phyloP scores from a whole-genome alignment of 2,797 vertebrate genomes.

The Anomalospiza imberbis region DNA sequence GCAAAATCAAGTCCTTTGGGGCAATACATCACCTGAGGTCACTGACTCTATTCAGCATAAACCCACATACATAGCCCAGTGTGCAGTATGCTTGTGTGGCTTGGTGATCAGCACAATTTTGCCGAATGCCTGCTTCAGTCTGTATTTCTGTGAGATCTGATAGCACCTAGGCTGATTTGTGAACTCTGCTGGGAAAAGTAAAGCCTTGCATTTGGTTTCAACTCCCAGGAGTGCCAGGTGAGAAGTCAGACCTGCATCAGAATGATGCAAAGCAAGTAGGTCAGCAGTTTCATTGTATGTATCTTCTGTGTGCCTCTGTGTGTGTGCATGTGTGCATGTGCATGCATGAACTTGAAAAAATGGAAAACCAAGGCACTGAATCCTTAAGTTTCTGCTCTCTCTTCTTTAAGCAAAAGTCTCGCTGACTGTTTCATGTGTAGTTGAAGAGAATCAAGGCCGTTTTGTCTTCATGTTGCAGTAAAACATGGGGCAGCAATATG shows the following conservation, averaged over 20 bases:
- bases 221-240: neutral
- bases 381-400: neutral
- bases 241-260: slow-evolving; percentile 33
- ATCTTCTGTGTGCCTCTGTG: neutral
- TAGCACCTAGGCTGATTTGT: neutral
- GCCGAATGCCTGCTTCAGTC: neutral
- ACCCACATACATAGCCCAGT: neutral
- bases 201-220: neutral
- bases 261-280: slow-evolving; percentile 45
- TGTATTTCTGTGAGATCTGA: neutral
- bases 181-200: neutral
- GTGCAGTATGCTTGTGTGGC: neutral
- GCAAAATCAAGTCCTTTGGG: slow-evolving; percentile 4
- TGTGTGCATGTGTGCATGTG: neutral
- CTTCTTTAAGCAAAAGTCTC: neutral
- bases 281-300: neutral
- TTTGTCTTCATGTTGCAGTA: neutral
- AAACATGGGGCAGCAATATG: neutral
- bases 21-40: neutral
- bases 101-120: neutral
- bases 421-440: neutral
- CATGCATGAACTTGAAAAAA: neutral
- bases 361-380: neutral
- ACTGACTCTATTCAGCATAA: neutral
- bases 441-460: neutral